phyloP scores from a whole-genome alignment of 2,888 invertebrate species.

The Pseudococcus longispinus region DNA sequence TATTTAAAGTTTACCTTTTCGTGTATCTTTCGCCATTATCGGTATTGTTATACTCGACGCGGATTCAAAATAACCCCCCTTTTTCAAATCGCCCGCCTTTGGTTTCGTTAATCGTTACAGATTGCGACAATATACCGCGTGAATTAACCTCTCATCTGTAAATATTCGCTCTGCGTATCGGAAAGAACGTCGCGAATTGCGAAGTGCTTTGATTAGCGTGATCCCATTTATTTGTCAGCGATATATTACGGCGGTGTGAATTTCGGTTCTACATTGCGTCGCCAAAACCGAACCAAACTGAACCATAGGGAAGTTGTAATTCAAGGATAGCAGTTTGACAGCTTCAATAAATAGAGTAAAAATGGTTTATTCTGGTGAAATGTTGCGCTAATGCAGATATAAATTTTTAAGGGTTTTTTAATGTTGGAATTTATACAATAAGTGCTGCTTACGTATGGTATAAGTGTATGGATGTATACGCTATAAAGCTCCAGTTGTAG shows the following conservation, averaged over 20 bases:
- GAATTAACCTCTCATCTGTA: constrained; percentile 28
- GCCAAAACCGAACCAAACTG: not conserved
- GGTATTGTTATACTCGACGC: not conserved
- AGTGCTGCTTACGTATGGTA: not conserved
- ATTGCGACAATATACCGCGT: not conserved
- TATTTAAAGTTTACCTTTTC: not conserved
- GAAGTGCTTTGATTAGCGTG: constrained; percentile 20
- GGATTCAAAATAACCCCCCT: not conserved
- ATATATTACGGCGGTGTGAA: not conserved
- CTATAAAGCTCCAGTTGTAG: not conserved
- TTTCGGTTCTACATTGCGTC: not conserved
- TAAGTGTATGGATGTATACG: not conserved
- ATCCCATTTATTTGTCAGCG: constrained; percentile 23
- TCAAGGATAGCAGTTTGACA: constrained; percentile 42
- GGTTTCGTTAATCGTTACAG: not conserved
- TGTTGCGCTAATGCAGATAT: constrained; percentile 41
- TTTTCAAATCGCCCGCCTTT: not conserved
- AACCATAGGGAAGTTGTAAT: constrained; percentile 5
- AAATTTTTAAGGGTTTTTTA: constrained; percentile 42
- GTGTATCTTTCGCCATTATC: not conserved
- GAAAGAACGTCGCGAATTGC: not conserved
- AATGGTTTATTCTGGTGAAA: constrained; percentile 37
- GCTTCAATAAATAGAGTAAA: constrained; percentile 40
- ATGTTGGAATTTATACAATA: constrained; percentile 23
- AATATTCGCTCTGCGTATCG: not conserved